These are phyloP conservation scores for Yponomeuta sedellus DNA, from an alignment of 2,888 invertebrate genomes.

Conservation along the genomic window DNA sequence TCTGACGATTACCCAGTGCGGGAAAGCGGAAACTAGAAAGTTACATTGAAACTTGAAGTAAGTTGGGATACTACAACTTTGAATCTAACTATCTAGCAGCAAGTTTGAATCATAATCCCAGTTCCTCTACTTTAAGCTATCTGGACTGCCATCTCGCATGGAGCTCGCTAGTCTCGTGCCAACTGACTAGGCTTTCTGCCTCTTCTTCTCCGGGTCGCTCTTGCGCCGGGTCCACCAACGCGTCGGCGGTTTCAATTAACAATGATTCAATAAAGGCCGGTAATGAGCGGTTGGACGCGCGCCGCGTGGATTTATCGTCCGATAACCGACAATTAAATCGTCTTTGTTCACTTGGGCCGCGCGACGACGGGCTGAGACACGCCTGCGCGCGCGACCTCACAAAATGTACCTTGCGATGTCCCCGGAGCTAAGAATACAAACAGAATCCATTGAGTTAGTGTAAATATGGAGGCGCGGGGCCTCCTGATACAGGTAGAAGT, in stretches of 20 bases:
- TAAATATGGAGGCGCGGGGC: too few species aligned
- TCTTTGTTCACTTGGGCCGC: constrained; percentile 53
- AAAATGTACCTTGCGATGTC: constrained; percentile 23
- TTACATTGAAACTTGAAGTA: too few species aligned
- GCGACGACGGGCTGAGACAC: constrained; percentile 25
- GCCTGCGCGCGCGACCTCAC: constrained; percentile 22
- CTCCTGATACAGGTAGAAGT: too few species aligned
- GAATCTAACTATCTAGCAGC: too few species aligned
- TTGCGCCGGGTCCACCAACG: constrained; percentile 8
- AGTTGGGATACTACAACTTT: too few species aligned
- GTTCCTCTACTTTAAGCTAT: too few species aligned
- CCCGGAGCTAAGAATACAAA: background rate
- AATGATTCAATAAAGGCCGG: constrained; percentile 59
- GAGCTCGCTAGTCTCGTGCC: background rate
- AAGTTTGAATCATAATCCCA: too few species aligned
- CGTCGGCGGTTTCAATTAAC: constrained; percentile 62
- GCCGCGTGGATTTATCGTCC: constrained; percentile 52
- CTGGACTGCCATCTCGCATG: background rate
- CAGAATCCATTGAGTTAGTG: background rate
- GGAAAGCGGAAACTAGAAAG: too few species aligned
- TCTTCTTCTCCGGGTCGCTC: background rate
- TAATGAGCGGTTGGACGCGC: constrained; percentile 59
- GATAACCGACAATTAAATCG: constrained; percentile 68
- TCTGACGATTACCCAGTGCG: too few species aligned
- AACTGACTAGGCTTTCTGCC: background rate